phyloP scores from a whole-genome alignment of 2,888 invertebrate genomes.

The Tiliacea citrago region DNA sequence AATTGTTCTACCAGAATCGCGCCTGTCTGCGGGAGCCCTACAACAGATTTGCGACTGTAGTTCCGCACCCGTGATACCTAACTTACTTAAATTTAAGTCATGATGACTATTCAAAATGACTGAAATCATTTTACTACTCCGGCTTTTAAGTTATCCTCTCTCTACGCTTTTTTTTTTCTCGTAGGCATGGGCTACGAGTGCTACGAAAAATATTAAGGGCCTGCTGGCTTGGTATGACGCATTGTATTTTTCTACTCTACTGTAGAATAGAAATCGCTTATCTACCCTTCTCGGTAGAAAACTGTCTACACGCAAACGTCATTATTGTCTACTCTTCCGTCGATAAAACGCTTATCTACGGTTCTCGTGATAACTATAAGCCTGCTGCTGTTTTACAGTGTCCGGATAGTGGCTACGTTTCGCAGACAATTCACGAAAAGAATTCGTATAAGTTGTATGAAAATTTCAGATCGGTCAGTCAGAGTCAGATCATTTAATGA shows the following conservation, averaged over 20 bases:
- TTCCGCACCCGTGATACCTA: background rate
- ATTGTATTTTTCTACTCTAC: too few relatives aligned
- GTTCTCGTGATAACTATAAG: too few relatives aligned
- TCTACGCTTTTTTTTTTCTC: conserved; percentile 13
- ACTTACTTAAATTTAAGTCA: background rate
- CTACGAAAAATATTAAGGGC: conserved; percentile 4
- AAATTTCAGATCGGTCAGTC: background rate
- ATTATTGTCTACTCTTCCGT: too few relatives aligned
- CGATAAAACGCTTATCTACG: too few relatives aligned
- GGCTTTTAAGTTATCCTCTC: background rate
- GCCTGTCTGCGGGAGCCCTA: too few relatives aligned
- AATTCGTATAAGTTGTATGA: background rate
- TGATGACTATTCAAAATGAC: background rate
- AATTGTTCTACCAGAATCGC: background rate
- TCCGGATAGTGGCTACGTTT: background rate
- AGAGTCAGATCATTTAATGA: background rate
- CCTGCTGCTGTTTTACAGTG: too few relatives aligned
- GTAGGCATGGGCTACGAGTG: conserved; percentile 14
- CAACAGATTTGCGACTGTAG: background rate
- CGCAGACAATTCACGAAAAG: background rate
- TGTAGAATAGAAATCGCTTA: too few relatives aligned
- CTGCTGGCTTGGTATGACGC: too few relatives aligned
- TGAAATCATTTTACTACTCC: background rate
- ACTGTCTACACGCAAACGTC: too few relatives aligned
- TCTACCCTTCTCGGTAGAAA: too few relatives aligned